Percentiles rank a stretch among this genome's conserved stretches.
Conservation (phyloP, 2,888 invertebrate species). For the Acanthosepion esculentum region DNA sequence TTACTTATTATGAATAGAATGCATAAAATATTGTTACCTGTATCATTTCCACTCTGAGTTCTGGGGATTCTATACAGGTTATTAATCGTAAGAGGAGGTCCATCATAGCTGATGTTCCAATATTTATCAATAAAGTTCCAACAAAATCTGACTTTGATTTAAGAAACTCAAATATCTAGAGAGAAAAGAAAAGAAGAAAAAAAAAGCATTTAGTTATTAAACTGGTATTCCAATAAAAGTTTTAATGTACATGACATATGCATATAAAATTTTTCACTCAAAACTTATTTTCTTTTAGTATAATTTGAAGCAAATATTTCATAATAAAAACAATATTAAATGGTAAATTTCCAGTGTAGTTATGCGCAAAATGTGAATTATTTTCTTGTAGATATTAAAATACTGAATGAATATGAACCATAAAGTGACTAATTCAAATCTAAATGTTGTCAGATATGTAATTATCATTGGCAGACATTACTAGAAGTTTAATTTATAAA, state of each 20-base stretch:
- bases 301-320: not conserved
- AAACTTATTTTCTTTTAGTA: not conserved
- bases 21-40: constrained; percentile 59
- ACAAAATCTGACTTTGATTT: constrained; percentile 90
- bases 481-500: too few relatives aligned
- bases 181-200: constrained; percentile 80
- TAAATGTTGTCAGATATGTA: too few relatives aligned
- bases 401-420: too few relatives aligned
- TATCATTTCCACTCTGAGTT: constrained; percentile 82
- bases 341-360: too few relatives aligned
- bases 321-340: not conserved
- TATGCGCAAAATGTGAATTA: too few relatives aligned
- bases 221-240: not conserved
- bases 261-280: not conserved
- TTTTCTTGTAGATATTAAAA: too few relatives aligned
- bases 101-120: constrained; percentile 94
- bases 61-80: constrained; percentile 82
- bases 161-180: constrained; percentile 93
- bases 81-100: constrained; percentile 82
- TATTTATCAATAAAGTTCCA: constrained; percentile 88
- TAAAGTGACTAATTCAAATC: too few relatives aligned
- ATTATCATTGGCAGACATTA: too few relatives aligned
- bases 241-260: not conserved
- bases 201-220: not conserved
- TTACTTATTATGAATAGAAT: too few relatives aligned